These are phyloP conservation scores for Eublepharis macularius DNA, from an alignment of 2,113 vertebrate genomes.

Conservation along the genomic window DNA sequence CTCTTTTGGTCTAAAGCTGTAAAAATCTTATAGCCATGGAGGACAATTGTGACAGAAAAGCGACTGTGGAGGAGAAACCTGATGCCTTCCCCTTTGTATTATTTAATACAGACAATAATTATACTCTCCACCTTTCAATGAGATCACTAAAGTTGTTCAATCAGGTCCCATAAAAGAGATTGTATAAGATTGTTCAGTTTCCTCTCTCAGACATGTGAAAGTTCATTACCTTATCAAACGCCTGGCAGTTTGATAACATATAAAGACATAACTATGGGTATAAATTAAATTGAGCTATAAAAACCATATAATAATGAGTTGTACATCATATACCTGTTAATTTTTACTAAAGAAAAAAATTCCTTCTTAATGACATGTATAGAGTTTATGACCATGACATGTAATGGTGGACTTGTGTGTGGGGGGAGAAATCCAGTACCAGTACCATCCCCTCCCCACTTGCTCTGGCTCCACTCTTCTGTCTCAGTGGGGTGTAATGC, in stretches of 20 bases:
- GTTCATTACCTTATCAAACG: neutral
- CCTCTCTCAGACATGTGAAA: neutral
- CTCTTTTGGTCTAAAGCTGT: neutral
- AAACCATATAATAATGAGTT: neutral
- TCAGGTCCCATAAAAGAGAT: neutral
- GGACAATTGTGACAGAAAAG: neutral
- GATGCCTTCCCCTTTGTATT: neutral
- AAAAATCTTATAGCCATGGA: too few relatives aligned
- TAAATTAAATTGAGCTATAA: neutral
- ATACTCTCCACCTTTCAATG: too few relatives aligned
- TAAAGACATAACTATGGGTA: neutral
- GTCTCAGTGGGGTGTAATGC: too few relatives aligned
- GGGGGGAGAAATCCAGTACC: too few relatives aligned
- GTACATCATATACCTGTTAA: neutral
- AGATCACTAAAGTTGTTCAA: neutral
- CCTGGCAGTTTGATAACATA: neutral
- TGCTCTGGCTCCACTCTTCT: too few relatives aligned
- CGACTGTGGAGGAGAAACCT: neutral
- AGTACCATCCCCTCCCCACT: too few relatives aligned
- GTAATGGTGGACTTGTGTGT: too few relatives aligned
- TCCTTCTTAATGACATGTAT: neutral
- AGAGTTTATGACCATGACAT: neutral
- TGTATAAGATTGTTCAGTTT: fast-evolving
- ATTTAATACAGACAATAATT: too few relatives aligned
- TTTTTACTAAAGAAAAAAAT: neutral